Evolutionary conservation across 2,888 invertebrate genomes (phyloP), one percentile per base, ranked within the genome.

Genomic region (Andrena marginata): DNA sequence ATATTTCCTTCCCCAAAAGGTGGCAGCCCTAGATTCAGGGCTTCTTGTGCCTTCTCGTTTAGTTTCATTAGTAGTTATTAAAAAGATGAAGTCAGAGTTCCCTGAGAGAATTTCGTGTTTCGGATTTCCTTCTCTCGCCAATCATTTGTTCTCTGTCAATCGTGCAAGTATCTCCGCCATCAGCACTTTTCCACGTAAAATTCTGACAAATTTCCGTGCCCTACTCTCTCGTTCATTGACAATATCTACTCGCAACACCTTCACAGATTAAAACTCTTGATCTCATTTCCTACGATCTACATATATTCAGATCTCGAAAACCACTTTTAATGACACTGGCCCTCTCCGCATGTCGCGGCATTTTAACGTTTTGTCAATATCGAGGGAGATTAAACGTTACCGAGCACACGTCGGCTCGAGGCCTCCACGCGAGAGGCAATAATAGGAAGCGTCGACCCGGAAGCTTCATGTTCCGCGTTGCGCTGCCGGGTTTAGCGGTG

Each of bases 401-500:
- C 7, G 23, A 35, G 31, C 16, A 4, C 56, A 48, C 13, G 49
- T 59, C 23, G 20, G 8, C 31, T 29, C 35, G 13, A 31, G 33
- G 48, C 71, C 31, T 5, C 63, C 48, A 59, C 23, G 3, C 59
- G 26, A 64, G 54, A n/a, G 10, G 26, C 35, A 35, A 67, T 51
- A 69, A 73, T 42, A 73, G 64, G 84, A 77, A 76, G 33, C 76
- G n/a, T 13, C 33, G 26, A 83, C 69, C 82, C 77, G 82, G 83
- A 83, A 83, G 78, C 56, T 8, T 35, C 23, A n/a, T 13, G 33
- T 62, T 62, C 31, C 13, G 23, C 5, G 31, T 13, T 35, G 23
- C 54, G 60, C 73, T 69, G 75, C 72, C 23, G 59, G 33, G 80
- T 76, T 69, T 72, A 80, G 16, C 33, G 51, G 31, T 64, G 77